phyloP scores from a whole-genome alignment of 2,113 vertebrate species.

The Petrocephalus zakoni region DNA sequence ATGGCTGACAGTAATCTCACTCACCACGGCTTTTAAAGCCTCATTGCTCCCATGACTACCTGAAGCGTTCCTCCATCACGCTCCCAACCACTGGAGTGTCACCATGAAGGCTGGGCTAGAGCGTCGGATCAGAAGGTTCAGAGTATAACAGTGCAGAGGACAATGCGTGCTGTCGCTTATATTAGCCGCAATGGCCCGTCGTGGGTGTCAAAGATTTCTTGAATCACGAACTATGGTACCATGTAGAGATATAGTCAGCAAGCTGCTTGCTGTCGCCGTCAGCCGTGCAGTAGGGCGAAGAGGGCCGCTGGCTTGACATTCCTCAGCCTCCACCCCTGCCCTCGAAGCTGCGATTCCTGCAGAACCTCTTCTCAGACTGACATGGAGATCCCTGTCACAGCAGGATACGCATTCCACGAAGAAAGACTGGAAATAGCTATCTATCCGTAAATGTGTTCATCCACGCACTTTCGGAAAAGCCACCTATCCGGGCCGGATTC shows the following conservation, averaged over 20 bases:
- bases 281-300: not conserved
- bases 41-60: not conserved
- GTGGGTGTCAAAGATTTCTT: not conserved
- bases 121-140: not conserved
- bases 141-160: not conserved
- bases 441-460: not conserved
- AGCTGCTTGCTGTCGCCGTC: not conserved
- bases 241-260: not conserved
- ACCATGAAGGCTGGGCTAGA: not conserved
- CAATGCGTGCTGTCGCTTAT: not conserved
- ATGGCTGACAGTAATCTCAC: not conserved
- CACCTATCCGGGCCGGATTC: not conserved
- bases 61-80: not conserved
- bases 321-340: no score
- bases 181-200: not conserved
- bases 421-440: not conserved
- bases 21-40: constrained; percentile 4
- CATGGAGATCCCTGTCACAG: not conserved
- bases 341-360: not conserved
- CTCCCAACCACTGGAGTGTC: not conserved
- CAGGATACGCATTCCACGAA: not conserved
- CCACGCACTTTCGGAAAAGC: not conserved
- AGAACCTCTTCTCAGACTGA: not conserved
- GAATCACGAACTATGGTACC: not conserved
- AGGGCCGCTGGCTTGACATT: not conserved